Conservation (phyloP, 2,888 invertebrate genomes). For the Lucinisca nassula region DNA sequence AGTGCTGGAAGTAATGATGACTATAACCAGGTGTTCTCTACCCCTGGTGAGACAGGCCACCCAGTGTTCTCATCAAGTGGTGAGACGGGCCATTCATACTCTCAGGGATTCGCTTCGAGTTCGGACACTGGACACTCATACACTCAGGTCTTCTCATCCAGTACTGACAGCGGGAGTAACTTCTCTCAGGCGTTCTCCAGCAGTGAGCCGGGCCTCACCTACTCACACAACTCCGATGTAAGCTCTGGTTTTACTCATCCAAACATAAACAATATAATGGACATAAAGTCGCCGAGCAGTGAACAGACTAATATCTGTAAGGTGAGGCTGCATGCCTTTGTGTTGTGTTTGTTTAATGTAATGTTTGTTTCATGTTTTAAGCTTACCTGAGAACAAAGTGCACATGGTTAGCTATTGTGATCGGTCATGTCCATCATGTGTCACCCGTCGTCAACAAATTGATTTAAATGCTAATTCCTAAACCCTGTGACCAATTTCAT, state of each 20-base stretch:
- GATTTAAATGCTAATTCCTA: no score
- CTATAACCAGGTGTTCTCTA: not conserved
- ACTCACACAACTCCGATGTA: slow-evolving; percentile 24
- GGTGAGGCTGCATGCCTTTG: slow-evolving; percentile 87
- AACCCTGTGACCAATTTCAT: no score
- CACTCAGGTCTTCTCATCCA: slow-evolving; percentile 53
- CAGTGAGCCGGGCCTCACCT: slow-evolving; percentile 32
- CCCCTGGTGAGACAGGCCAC: not conserved
- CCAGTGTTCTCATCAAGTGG: slow-evolving; percentile 28
- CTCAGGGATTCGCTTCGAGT: slow-evolving; percentile 40
- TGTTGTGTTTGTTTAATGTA: no score
- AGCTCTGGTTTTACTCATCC: slow-evolving; percentile 52
- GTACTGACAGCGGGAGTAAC: slow-evolving; percentile 15
- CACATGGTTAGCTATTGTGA: not conserved
- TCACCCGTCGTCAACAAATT: no score
- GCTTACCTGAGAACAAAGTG: no score
- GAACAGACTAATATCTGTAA: slow-evolving; percentile 88
- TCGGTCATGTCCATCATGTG: not conserved
- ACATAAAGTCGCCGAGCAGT: slow-evolving; percentile 51
- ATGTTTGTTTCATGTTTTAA: no score
- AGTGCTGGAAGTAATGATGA: not conserved
- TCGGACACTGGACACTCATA: slow-evolving; percentile 39
- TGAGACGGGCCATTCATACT: slow-evolving; percentile 40
- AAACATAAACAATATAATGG: slow-evolving; percentile 60
- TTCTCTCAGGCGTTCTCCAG: slow-evolving; percentile 60